A percentile compares a stretch with the other conserved stretches of the same genome.
phyloP scores from a whole-genome alignment of 2,888 invertebrate species.

The Chymomyza fuscimana region DNA sequence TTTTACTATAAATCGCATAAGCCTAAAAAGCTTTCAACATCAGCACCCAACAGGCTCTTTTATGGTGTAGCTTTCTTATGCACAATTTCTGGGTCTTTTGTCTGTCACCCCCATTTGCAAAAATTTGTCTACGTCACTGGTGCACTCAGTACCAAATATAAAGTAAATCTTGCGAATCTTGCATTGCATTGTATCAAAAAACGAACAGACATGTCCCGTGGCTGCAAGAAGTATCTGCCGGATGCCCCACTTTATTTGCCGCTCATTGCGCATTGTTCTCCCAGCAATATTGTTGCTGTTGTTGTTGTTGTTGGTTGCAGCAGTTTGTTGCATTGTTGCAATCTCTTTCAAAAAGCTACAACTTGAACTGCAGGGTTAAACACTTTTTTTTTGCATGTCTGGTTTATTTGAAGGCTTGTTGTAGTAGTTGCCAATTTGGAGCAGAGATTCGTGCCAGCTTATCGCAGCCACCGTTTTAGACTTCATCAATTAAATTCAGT shows the following conservation, averaged over 20 bases:
- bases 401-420: neutral
- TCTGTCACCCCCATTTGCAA: neutral
- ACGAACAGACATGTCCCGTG: constrained; percentile 25
- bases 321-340: constrained; percentile 32
- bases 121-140: neutral
- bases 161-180: constrained; percentile 2
- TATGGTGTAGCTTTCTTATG: too few species aligned
- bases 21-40: too few species aligned
- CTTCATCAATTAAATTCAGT: neutral
- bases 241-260: constrained; percentile 55
- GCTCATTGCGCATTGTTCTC: constrained; percentile 57
- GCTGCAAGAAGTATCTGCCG: constrained; percentile 35
- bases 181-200: constrained; percentile 1
- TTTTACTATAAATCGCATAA: too few species aligned
- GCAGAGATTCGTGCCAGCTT: neutral
- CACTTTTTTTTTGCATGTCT: constrained; percentile 19
- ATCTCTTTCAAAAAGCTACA: constrained; percentile 43
- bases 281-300: neutral
- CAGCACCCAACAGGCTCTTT: too few species aligned
- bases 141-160: neutral
- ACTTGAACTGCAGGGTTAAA: constrained; percentile 58
- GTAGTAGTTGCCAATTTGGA: neutral
- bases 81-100: constrained; percentile 10
- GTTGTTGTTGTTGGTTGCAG: neutral
- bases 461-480: constrained; percentile 8